A percentile compares a stretch with the other conserved stretches of the same genome.
These are phyloP conservation scores for Theropithecus gelada DNA, from an alignment of 2,113 vertebrate genomes.

Conservation along the genomic window DNA sequence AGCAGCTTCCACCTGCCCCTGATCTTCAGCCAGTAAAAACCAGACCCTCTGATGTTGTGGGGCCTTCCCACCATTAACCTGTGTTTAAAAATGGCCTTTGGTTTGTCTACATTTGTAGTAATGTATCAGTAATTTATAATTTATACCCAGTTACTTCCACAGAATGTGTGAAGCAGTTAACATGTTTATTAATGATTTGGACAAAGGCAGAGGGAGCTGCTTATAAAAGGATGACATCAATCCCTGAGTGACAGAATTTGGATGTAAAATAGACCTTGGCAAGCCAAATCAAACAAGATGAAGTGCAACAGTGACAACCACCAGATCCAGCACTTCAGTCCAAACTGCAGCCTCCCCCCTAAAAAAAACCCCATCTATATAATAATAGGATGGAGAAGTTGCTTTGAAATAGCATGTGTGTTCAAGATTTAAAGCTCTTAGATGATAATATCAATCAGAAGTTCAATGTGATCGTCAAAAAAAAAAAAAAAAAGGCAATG, in stretches of 20 bases:
- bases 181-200: slow-evolving; percentile 39
- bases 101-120: not conserved
- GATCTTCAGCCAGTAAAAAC: not conserved
- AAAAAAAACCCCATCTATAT: not conserved
- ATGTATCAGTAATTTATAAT: slow-evolving; percentile 20
- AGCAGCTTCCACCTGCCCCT: not conserved
- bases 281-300: slow-evolving; percentile 25
- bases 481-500: not conserved
- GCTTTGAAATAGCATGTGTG: not conserved
- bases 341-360: not conserved
- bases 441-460: slow-evolving; percentile 29
- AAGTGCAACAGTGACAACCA: not conserved
- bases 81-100: slow-evolving; percentile 6
- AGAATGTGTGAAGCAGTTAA: slow-evolving; percentile 42
- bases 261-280: not conserved
- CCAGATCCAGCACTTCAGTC: not conserved
- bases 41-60: not conserved
- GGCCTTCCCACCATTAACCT: not conserved
- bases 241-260: slow-evolving; percentile 19
- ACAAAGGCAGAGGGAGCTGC: not conserved
- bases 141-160: not conserved
- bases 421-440: slow-evolving; percentile 23
- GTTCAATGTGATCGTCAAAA: not conserved
- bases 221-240: slow-evolving; percentile 47
- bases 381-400: slow-evolving; percentile 1